phyloP scores from a whole-genome alignment of 2,888 invertebrate genomes.

The Geophilus truncorum region DNA sequence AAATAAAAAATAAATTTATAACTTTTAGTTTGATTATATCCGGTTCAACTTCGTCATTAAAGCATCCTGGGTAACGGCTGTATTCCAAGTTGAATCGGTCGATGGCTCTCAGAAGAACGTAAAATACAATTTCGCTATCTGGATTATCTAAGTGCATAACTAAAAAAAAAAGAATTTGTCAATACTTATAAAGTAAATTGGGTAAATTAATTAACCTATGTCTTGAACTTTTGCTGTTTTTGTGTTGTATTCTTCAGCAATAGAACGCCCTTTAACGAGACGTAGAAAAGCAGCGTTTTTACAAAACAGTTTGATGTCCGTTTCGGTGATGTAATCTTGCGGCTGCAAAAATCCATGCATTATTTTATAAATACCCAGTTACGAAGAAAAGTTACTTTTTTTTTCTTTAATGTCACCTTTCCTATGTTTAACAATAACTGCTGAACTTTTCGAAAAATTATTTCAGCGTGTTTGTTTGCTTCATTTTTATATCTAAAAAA shows the following conservation, averaged over 20 bases:
- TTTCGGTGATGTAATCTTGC: constrained; percentile 66
- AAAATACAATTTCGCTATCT: constrained; percentile 80
- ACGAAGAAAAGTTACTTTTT: neutral
- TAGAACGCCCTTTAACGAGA: constrained; percentile 65
- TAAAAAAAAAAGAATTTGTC: constrained; percentile 28
- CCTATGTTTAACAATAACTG: constrained; percentile 73
- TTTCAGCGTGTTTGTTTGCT: constrained; percentile 73
- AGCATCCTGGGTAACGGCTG: constrained; percentile 83
- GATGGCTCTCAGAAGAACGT: constrained; percentile 81
- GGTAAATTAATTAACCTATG: too few species aligned
- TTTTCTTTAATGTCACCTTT: constrained; percentile 42
- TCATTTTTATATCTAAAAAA: constrained; percentile 65
- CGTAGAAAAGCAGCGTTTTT: constrained; percentile 77
- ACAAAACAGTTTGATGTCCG: constrained; percentile 78
- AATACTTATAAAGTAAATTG: too few species aligned
- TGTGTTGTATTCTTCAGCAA: constrained; percentile 73
- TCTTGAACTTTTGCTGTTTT: constrained; percentile 58
- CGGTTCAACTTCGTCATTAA: constrained; percentile 75
- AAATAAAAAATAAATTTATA: too few species aligned
- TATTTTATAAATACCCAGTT: neutral
- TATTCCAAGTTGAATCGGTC: constrained; percentile 85
- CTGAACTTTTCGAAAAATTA: constrained; percentile 73
- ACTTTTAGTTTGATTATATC: constrained; percentile 83
- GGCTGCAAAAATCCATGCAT: constrained; percentile 53
- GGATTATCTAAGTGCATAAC: constrained; percentile 62